These are phyloP conservation scores for Unio delphinus DNA, from an alignment of 2,888 invertebrate genomes.

Conservation along the genomic window DNA sequence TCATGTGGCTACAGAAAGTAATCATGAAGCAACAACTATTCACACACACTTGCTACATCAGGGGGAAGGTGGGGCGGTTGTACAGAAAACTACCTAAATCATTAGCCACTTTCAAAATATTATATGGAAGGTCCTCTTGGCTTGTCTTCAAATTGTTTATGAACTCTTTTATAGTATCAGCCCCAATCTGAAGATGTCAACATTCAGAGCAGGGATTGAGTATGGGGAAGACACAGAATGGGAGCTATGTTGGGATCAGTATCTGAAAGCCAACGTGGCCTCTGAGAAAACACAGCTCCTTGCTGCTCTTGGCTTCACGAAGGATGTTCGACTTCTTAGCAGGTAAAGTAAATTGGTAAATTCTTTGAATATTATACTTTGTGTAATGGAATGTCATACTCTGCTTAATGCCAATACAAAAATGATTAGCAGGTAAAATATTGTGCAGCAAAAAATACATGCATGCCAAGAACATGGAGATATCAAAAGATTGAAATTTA, in stretches of 20 bases:
- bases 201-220: conserved; percentile 76
- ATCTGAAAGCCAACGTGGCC: conserved; percentile 54
- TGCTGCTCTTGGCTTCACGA: conserved; percentile 58
- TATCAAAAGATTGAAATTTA: no score
- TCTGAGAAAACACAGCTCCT: conserved; percentile 65
- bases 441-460: no score
- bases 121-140: not conserved
- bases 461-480: no score
- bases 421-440: no score
- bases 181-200: conserved; percentile 83
- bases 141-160: not conserved
- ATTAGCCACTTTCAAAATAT: no score
- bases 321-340: conserved; percentile 58
- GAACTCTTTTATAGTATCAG: conserved; percentile 74
- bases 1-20: no score
- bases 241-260: conserved; percentile 66
- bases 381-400: not conserved
- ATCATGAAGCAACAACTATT: no score
- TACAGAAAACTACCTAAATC: no score
- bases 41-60: no score
- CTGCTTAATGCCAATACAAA: no score
- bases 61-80: no score
- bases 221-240: conserved; percentile 67
- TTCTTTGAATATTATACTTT: not conserved
- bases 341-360: conserved; percentile 47